phyloP scores from a whole-genome alignment of 2,888 invertebrate species.

The Rhagonycha fulva region DNA sequence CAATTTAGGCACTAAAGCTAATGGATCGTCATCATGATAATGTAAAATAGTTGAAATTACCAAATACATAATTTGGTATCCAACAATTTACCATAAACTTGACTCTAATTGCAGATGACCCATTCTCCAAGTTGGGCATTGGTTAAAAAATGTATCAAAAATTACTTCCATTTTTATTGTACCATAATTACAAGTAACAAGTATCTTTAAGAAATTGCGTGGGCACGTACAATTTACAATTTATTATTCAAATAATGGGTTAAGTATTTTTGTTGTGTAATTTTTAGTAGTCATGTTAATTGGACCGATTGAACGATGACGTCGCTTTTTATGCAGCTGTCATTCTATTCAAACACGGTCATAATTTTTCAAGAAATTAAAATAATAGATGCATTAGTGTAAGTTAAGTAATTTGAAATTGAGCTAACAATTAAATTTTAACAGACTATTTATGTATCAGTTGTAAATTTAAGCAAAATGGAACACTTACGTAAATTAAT shows the following conservation, averaged over 20 bases:
- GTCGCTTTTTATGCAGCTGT: constrained; percentile 32
- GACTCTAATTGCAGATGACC: not conserved
- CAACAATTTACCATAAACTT: not conserved
- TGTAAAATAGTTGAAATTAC: not conserved
- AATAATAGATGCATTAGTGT: not conserved
- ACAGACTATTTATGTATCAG: not conserved
- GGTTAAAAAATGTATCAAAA: not conserved
- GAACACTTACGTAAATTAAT: constrained; percentile 30
- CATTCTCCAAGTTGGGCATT: not conserved
- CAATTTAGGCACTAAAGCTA: not conserved
- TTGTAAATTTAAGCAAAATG: not conserved
- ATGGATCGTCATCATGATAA: not conserved
- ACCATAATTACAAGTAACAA: constrained; percentile 29
- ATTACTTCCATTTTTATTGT: not conserved
- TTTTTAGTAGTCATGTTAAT: constrained; percentile 43
- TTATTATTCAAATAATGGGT: constrained; percentile 43
- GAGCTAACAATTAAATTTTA: not conserved
- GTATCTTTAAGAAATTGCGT: constrained; percentile 31
- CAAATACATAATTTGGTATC: not conserved
- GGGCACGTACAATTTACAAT: constrained; percentile 32
- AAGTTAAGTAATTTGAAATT: not conserved
- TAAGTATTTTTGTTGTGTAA: constrained; percentile 36
- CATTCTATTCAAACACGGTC: constrained; percentile 20
- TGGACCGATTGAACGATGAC: constrained; percentile 41
- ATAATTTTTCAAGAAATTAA: constrained; percentile 6